These are phyloP conservation scores for Echeneis naucrates DNA, from an alignment of 2,797 vertebrate genomes.

Conservation along the genomic window DNA sequence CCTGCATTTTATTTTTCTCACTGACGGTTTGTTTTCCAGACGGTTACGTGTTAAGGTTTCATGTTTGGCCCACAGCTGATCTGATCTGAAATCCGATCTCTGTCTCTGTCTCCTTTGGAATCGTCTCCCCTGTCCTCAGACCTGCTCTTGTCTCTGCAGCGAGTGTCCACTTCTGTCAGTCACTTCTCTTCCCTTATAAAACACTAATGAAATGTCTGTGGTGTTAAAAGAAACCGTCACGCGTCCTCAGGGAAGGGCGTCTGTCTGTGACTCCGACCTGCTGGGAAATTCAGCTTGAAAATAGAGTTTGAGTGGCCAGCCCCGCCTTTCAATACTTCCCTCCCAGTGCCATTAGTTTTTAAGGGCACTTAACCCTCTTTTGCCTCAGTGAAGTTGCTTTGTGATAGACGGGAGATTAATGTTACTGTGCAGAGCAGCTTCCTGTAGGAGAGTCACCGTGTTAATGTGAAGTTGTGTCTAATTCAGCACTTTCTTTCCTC, in stretches of 20 bases:
- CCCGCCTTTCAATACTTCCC: neutral
- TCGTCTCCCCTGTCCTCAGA: neutral
- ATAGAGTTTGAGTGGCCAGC: slow-evolving; percentile 5
- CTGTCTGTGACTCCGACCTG: slow-evolving; percentile 17
- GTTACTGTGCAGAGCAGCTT: slow-evolving; percentile 34
- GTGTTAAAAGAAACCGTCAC: neutral
- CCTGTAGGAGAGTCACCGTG: slow-evolving; percentile 44
- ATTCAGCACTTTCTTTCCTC: slow-evolving; percentile 20
- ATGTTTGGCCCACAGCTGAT: too few relatives aligned
- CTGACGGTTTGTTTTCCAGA: too few relatives aligned
- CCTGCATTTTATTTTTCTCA: too few relatives aligned
- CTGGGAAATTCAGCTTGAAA: slow-evolving; percentile 46
- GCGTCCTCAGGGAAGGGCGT: slow-evolving; percentile 8
- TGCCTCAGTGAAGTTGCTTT: slow-evolving; percentile 55
- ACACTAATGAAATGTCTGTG: neutral
- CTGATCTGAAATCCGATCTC: neutral
- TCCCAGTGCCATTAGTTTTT: slow-evolving; percentile 46
- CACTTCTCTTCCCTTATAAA: neutral
- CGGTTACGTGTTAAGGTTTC: too few relatives aligned
- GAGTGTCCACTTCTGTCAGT: neutral
- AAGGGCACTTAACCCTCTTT: slow-evolving; percentile 72
- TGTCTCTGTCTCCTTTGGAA: neutral
- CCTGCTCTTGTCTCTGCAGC: neutral
- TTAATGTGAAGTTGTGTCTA: slow-evolving; percentile 8
- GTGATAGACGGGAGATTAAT: slow-evolving; percentile 62